These are phyloP conservation scores for Lagopus muta DNA, from an alignment of 2,113 vertebrate species.

Conservation along the genomic window DNA sequence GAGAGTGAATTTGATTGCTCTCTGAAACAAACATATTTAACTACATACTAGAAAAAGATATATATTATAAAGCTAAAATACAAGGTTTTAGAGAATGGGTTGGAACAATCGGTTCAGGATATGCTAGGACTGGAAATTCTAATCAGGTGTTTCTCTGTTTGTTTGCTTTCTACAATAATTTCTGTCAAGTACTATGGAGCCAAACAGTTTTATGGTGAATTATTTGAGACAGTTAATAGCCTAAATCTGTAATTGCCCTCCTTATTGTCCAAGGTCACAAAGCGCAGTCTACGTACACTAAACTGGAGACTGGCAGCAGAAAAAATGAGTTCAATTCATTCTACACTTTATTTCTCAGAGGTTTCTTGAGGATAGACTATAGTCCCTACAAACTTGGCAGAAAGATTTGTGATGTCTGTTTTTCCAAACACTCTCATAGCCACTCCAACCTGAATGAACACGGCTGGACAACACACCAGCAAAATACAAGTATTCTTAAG, in stretches of 20 bases:
- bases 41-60: background rate
- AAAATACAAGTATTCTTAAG: accelerated
- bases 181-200: background rate
- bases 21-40: background rate
- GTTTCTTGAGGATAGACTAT: background rate
- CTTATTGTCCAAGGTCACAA: background rate
- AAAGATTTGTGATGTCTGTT: background rate
- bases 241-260: background rate
- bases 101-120: background rate
- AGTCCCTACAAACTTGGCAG: background rate
- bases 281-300: background rate
- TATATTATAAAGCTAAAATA: background rate
- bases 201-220: background rate
- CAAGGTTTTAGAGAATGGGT: background rate
- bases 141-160: background rate
- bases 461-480: background rate
- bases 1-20: background rate
- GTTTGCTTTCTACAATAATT: background rate
- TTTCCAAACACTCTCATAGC: background rate
- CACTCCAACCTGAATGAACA: background rate
- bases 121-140: background rate
- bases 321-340: background rate
- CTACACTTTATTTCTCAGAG: background rate
- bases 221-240: background rate
- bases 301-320: background rate